phyloP scores from a whole-genome alignment of 1,140 invertebrate genomes.

The Philopotamus ludificatus region DNA sequence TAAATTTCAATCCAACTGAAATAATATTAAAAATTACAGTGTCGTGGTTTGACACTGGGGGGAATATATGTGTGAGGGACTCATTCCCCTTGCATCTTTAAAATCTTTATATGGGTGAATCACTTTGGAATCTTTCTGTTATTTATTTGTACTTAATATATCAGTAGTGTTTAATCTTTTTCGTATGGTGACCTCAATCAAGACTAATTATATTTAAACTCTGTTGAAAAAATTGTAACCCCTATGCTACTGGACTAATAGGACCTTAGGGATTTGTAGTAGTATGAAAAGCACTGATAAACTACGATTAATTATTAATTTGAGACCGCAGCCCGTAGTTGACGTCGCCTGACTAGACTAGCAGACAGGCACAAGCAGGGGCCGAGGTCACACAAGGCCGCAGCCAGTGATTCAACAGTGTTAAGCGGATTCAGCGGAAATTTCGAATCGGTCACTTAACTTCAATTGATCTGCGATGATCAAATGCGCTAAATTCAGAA shows the following conservation, averaged over 20 bases:
- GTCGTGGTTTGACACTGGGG: no score
- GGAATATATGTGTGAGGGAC: no score
- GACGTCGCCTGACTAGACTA: conserved; percentile 5
- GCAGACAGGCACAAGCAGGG: background rate
- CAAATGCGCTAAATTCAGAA: background rate
- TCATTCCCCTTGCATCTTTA: no score
- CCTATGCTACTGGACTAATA: background rate
- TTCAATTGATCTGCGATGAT: background rate
- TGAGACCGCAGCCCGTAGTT: background rate
- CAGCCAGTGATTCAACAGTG: conserved; percentile 11
- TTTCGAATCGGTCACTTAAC: background rate
- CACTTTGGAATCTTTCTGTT: no score
- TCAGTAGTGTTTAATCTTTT: background rate
- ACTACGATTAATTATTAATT: background rate
- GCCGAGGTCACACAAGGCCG: conserved; percentile 26
- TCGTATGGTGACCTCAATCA: background rate
- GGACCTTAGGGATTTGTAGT: background rate
- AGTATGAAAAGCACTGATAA: background rate
- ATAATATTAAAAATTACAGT: no score
- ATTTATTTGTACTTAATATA: background rate
- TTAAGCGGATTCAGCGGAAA: conserved; percentile 12
- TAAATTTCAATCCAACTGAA: no score
- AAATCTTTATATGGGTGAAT: no score
- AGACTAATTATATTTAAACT: background rate
- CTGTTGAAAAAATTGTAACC: background rate